Base-by-base conservation (phyloP, 1,140 invertebrate species). In the Drosophila yakuba region DNA sequence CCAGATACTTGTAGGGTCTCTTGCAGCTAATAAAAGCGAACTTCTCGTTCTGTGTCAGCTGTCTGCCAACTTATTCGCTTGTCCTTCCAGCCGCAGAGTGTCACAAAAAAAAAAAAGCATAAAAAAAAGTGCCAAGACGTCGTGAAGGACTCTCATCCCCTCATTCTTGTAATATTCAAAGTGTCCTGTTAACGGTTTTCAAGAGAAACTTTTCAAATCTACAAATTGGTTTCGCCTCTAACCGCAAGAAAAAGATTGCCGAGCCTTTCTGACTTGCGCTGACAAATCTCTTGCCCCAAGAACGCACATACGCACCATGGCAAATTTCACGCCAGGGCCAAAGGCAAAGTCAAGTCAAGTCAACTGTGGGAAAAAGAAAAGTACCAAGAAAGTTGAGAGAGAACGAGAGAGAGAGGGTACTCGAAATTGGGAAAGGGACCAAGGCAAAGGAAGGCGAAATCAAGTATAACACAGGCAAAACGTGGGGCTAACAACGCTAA, bases 201-300 rank as follows among this genome's bases (percentile, higher is more conserved):
- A 64, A 62, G 68, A 57, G 66, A 89, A 88, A 88, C 76, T 89
- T 89, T 89, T 89, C 85, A 77, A 83, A 89, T 89, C 80, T 89
- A 80, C 84, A 89, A 89, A 89, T 89, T 89, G 84, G 84, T 89
- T 88, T 89, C 85, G 84, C 84, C 84, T 84, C 66, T 80, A 89
- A 80, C 85, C 84, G 61, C 76, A 89, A 59, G 52, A 76, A 72
- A 79, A 78, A 63, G 55, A 82, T 74, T 52, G 57, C 60, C 55
- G 67, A 77, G 67, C 47, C 67, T 80, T 71, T 71, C n/a, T 58
- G 64, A 73, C 61, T 60, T 63, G 57, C 62, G 25, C 59, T 80
- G 59, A 60, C 67, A 77, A 81, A 81, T 69, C 59, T 75, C n/a
- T 25, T 43, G 32, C 11, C 35, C 5, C 25, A 55, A 35, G 28